Evolutionary conservation across 2,797 vertebrate species (phyloP), one percentile per base, ranked within the genome.

Genomic region (Psittacula derbiana): DNA sequence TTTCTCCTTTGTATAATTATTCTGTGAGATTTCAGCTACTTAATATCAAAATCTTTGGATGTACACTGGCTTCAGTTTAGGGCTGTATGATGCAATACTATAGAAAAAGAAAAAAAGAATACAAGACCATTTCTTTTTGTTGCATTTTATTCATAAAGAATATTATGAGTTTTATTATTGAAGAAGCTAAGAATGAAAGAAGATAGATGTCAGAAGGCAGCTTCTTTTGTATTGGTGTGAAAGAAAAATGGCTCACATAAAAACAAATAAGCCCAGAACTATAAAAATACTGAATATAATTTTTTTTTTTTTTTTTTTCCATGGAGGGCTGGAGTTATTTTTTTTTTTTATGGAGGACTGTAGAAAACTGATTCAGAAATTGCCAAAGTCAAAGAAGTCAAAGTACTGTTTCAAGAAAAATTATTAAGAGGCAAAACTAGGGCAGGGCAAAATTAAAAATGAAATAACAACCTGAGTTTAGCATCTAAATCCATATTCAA

Each of bases 201-300:
- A 86, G 80, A 90, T 88, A 60, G 70, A 90, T 86, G 88, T 88
- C 83, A 92, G 53, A 79, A 90, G 28, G 50, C 62, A 94, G 23
- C 31, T 83, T 17, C 27, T 92, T 82, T 86, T 84, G 70, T 88
- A 79, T 36, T 88, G 50, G 17, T 74, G 17, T 78, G 79, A 91
- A 92, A 95, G 95, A 91, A 92, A 92, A 95, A 95, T 95, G 55
- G 50, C 43, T 92, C 80, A 46, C 83, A 84, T 81, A 93, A 91
- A 93, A 93, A 13, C 72, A 91, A 86, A 96, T 91, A 92, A 91
- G 46, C 90, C 67, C 27, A 25, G 15, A 89, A 83, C 72, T 95
- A 57, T 83, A 83, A 90, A 92, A 95, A 80, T 91, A 86, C 31
- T 90, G 70, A 86, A 75, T 88, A 91, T 69, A 86, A 83, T 41